These are phyloP conservation scores for Anolis apletophallus DNA, from an alignment of 2,797 vertebrate genomes.

Conservation along the genomic window DNA sequence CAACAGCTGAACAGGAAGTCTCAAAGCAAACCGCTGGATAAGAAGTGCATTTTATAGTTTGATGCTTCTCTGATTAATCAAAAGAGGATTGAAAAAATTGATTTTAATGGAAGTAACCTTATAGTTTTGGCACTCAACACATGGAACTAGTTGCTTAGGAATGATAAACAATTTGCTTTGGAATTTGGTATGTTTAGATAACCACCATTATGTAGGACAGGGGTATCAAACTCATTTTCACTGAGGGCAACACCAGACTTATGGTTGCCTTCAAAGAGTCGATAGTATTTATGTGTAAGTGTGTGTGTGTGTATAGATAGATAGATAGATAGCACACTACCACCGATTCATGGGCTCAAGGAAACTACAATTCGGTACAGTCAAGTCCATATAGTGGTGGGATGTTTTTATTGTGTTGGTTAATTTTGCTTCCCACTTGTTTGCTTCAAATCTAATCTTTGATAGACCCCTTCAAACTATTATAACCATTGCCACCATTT, in stretches of 20 bases:
- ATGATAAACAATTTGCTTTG: slow-evolving; percentile 59
- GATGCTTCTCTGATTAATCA: too few relatives aligned
- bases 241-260: too few relatives aligned
- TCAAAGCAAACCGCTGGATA: background rate
- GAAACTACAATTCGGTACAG: slow-evolving; percentile 16
- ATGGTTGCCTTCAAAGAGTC: too few relatives aligned
- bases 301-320: too few relatives aligned
- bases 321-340: background rate
- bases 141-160: slow-evolving; percentile 44
- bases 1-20: background rate
- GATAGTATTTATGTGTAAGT: too few relatives aligned
- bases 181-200: slow-evolving; percentile 67
- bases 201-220: slow-evolving; percentile 55
- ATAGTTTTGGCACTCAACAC: slow-evolving; percentile 38
- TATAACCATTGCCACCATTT: background rate
- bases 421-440: background rate
- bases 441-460: background rate
- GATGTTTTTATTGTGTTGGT: slow-evolving; percentile 27
- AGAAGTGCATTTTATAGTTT: too few relatives aligned
- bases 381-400: background rate
- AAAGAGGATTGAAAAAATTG: background rate
- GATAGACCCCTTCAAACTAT: background rate
- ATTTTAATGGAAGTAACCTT: background rate
- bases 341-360: slow-evolving; percentile 2
- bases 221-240: too few relatives aligned